Percentiles rank a stretch among this genome's conserved stretches.
Evolutionary conservation across 2,888 invertebrate genomes (phyloP).

Genomic region (Torymus tubicola): DNA sequence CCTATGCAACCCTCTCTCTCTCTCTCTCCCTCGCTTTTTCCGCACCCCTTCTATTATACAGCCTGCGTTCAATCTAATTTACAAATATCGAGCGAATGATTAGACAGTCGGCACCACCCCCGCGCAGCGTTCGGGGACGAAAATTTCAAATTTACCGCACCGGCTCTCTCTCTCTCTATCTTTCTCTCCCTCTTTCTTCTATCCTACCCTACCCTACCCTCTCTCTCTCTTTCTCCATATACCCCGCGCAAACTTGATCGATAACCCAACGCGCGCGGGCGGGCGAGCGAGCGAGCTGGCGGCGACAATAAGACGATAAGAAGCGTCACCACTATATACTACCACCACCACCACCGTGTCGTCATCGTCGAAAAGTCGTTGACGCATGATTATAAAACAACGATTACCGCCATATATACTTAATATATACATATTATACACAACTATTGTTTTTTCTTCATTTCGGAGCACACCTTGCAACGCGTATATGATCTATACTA

Average conservation of each 20-base stretch:
- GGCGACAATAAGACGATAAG: conserved; percentile 46
- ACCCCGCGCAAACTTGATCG: conserved; percentile 27
- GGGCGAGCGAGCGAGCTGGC: background rate
- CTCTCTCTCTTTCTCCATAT: conserved; percentile 13
- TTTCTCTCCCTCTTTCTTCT: background rate
- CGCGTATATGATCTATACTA: too few species aligned
- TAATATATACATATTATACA: too few species aligned
- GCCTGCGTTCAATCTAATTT: conserved; percentile 53
- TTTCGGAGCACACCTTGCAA: too few species aligned
- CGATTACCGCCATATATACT: too few species aligned
- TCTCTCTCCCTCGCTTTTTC: too few species aligned
- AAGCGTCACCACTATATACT: background rate
- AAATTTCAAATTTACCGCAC: conserved; percentile 51
- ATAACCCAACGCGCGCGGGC: conserved; percentile 30
- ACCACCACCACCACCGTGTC: too few species aligned
- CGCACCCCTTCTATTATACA: background rate
- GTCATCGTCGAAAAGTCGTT: too few species aligned
- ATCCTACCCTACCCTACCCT: background rate
- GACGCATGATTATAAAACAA: too few species aligned
- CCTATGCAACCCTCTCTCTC: too few species aligned
- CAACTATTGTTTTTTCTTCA: too few species aligned
- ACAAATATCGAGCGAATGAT: conserved; percentile 56
- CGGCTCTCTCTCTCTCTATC: background rate
- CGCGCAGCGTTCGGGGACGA: conserved; percentile 14
- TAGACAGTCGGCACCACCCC: conserved; percentile 27